Conservation (phyloP, 2,888 invertebrate species). For the Strigamia transsilvanica region DNA sequence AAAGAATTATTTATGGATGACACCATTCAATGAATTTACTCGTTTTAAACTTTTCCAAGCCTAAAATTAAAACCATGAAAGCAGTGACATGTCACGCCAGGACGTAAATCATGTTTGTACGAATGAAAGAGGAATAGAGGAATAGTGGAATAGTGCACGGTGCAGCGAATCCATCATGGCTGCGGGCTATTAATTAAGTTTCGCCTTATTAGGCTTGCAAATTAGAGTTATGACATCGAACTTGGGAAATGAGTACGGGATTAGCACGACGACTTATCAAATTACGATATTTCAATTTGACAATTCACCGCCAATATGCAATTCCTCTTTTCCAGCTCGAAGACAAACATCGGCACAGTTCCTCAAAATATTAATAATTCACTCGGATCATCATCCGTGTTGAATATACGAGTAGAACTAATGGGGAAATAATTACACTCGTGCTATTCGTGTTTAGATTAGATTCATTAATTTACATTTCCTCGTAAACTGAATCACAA, state of each 20-base stretch:
- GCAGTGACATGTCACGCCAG: constrained; percentile 38
- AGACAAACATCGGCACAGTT: background rate
- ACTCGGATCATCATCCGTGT: no score
- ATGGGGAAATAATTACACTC: no score
- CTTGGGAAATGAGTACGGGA: background rate
- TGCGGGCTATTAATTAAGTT: constrained; percentile 16
- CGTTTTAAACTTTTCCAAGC: constrained; percentile 29
- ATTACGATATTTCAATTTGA: constrained; percentile 24
- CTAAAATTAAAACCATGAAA: constrained; percentile 27
- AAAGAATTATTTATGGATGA: constrained; percentile 27
- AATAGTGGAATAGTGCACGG: background rate
- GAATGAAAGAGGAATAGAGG: background rate
- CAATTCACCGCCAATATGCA: background rate
- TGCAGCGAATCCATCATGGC: constrained; percentile 28
- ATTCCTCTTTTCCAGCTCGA: background rate
- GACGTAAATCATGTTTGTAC: constrained; percentile 12
- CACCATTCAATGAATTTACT: constrained; percentile 12
- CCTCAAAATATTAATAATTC: no score
- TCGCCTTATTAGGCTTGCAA: constrained; percentile 19
- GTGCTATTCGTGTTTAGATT: no score
- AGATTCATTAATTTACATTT: no score
- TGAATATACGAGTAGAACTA: no score
- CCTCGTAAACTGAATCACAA: no score
- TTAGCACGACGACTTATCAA: constrained; percentile 3
- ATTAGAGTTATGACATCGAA: constrained; percentile 14